Base-by-base conservation (phyloP, 2,888 invertebrate genomes). In the Alcis repandata region DNA sequence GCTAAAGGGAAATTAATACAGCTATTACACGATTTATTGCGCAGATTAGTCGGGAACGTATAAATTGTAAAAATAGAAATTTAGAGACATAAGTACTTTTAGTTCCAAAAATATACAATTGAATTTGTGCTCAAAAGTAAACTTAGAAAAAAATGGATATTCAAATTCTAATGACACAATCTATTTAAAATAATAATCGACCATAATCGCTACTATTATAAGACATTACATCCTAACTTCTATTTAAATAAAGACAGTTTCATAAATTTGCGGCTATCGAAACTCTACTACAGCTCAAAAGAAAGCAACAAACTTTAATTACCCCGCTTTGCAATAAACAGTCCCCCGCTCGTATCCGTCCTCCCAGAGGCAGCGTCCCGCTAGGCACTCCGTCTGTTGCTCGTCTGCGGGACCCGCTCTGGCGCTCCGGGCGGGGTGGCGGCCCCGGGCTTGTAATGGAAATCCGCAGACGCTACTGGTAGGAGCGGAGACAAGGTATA, bases 401-500 rank as follows among this genome's bases (percentile, higher is more conserved):
- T 56, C 45, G 27, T 65, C 51, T 65, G 45, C 17, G 7, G 11
- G 20, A 15, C 2, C 43, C 36, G 19, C 38, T 70, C 68, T 57
- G 32, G 33, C 74, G 75, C 71, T 74, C 71, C 46, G 77, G 79
- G 70, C 63, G 76, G 82, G 75, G 79, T 73, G 82, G 80, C 63
- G 77, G 71, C 72, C 75, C 73, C 72, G 63, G 67, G 67, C 75
- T 72, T 80, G 81, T 88, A 87, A 89, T 90, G 88, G 88, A 88
- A 88, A 85, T 86, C 83, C 83, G 79, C 85, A 86, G 85, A 84
- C 86, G 83, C 80, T 83, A 79, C 77, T 59, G 69, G 46, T 60
- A 73, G 79, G 67, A 60, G 48, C 59, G 64, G 75, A 59, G 17
- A 52, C 59, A 49, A 66, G 63, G 13, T 0, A 51, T 10, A 40